Percentiles rank a stretch among this genome's conserved stretches.
Conservation (phyloP, 2,888 invertebrate genomes). For the Latheticus oryzae region DNA sequence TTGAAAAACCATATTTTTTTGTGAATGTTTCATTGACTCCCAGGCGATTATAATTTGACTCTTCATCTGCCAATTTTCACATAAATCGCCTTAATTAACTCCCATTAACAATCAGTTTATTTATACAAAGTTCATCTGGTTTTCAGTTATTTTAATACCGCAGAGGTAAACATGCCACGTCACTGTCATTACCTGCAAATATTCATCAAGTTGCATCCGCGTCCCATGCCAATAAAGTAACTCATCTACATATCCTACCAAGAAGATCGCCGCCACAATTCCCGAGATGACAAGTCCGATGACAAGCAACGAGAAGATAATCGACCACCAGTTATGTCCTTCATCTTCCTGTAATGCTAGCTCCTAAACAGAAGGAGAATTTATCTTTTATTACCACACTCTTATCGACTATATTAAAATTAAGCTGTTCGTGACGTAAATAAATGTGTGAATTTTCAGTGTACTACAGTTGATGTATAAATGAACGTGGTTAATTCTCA, state of each 20-base stretch:
- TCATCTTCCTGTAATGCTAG: constrained; percentile 80
- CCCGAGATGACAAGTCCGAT: constrained; percentile 89
- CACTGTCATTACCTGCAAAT: constrained; percentile 72
- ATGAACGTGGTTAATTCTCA: constrained; percentile 13
- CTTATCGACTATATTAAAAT: constrained; percentile 9
- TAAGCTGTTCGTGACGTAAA: constrained; percentile 15
- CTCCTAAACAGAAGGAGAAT: constrained; percentile 69
- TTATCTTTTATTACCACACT: neutral
- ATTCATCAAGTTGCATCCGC: constrained; percentile 87
- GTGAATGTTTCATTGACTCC: no score
- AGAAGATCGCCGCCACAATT: constrained; percentile 88
- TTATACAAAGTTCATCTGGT: constrained; percentile 4
- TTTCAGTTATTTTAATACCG: constrained; percentile 13
- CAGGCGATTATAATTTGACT: no score
- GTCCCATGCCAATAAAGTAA: constrained; percentile 89
- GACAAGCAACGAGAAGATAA: constrained; percentile 86
- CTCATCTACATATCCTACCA: constrained; percentile 91
- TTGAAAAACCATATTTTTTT: no score
- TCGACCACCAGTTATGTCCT: constrained; percentile 91
- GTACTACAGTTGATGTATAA: constrained; percentile 6
- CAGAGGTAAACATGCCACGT: neutral
- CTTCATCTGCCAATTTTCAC: no score
- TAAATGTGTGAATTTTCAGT: constrained; percentile 18
- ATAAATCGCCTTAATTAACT: no score
- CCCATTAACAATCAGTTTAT: constrained; percentile 10